Evolutionary conservation across 2,797 vertebrate species (phyloP), one percentile per base, ranked within the genome.

Genomic region (Morelia viridis): DNA sequence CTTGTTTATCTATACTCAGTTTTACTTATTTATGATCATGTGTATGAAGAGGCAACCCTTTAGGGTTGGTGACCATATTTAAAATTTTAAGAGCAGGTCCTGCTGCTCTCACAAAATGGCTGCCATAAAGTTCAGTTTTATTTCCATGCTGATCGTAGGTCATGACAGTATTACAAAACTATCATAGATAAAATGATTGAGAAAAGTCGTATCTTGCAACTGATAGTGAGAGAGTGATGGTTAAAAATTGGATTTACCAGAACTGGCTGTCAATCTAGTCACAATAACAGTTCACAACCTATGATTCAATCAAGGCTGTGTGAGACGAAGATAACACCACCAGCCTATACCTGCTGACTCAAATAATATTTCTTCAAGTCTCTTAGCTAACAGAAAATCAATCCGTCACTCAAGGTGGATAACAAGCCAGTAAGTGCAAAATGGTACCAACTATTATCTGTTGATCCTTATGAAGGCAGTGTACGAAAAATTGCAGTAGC

Each of bases 401-500:
- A 13, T 89, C 88, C 17, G 28, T 71, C 88, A 89, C 46, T 89
- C 64, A 76, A 41, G 28, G 65, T 24, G 28, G 64, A 22, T 57
- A 89, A 76, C 88, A 89, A 89, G 71, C 53, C 88, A 89, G 35
- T 35, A 76, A 58, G n/a, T 56, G 31, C 57, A 71, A 89, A 76
- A 76, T 46, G n/a, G 24, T 46, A 64, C 1, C 61, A 28, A 28
- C 87, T 26, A 26, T 24, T 89, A 76, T 76, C 88, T 71, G 5
- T 58, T 68, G 31, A 31, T 57, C 64, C 35, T 22, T 80, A 46
- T 89, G 28, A 57, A 76, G 41, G 19, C 88, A 35, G 12, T 68
- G 22, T 57, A 58, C 4, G 13, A 68, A n/a, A 24, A 24, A 35
- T 58, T 76, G 35, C 53, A 76, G 26, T 22, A 58, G 19, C 64